A percentile compares a stretch with the other conserved stretches of the same genome.
Conservation (phyloP, 2,888 invertebrate species). For the Malthinus flaveolus region DNA sequence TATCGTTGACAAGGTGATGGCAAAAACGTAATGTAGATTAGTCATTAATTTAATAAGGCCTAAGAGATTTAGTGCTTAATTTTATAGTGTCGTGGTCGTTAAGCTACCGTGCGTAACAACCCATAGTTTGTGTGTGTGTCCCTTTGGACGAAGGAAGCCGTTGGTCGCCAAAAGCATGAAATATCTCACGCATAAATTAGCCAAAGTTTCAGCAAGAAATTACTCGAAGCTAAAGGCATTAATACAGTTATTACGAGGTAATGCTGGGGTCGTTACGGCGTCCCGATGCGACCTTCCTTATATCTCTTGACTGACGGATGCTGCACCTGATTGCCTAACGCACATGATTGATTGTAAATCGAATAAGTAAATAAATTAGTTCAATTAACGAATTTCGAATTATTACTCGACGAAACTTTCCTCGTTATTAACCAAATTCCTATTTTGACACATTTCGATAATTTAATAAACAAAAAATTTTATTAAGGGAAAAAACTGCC, state of each 20-base stretch:
- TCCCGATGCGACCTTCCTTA: slow-evolving; percentile 34
- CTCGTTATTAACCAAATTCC: slow-evolving; percentile 1
- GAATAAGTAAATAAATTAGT: slow-evolving; percentile 41
- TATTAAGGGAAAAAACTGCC: slow-evolving; percentile 5
- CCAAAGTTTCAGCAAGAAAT: slow-evolving; percentile 54
- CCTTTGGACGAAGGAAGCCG: slow-evolving; percentile 40
- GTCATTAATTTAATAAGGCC: slow-evolving; percentile 14
- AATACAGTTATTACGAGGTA: slow-evolving; percentile 50
- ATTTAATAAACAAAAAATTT: slow-evolving; percentile 8
- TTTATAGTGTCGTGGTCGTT: slow-evolving; percentile 22
- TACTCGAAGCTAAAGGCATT: slow-evolving; percentile 49
- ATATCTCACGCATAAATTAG: slow-evolving; percentile 54
- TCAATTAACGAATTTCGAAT: slow-evolving; percentile 36
- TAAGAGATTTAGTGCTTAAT: slow-evolving; percentile 22
- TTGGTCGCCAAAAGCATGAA: slow-evolving; percentile 48
- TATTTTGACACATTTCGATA: too few relatives aligned
- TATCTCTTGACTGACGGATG: slow-evolving; percentile 43
- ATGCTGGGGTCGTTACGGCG: slow-evolving; percentile 40
- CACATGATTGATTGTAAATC: slow-evolving; percentile 49
- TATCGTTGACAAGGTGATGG: background rate
- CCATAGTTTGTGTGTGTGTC: slow-evolving; percentile 28
- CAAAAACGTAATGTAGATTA: slow-evolving; percentile 6
- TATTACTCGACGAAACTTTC: background rate
- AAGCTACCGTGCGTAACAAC: slow-evolving; percentile 23
- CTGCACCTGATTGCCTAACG: slow-evolving; percentile 48